Base-by-base conservation (phyloP, 2,797 vertebrate genomes). In the Varecia variegata region DNA sequence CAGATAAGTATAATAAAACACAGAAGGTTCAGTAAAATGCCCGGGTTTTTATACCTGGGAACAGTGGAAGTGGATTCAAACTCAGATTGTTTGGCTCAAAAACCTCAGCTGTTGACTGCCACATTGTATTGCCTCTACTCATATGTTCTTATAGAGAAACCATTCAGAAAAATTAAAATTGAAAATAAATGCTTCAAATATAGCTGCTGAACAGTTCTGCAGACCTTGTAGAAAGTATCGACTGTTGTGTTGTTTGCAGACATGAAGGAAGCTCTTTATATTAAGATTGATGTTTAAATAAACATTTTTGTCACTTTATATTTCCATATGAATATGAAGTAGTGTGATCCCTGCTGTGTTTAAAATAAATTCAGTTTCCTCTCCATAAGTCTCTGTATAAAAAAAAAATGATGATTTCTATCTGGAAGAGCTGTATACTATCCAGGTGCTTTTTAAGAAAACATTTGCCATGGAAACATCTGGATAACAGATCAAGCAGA, bases 401-500 rank as follows among this genome's bases (percentile, higher is more conserved):
- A 80, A 67, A 97, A 58, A 50, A 82, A 97, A 93, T 32, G 67
- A 91, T 79, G 52, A 71, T 95, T 95, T 97, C 76, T 96, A 11
- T 94, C 62, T 97, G 67, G 80, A 93, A 80, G 60, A 94, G 30
- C 17, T 85, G 81, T 80, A 9, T 38, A 85, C 7, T 96, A 50
- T 84, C 80, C 77, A 88, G 77, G 85, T 97, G 81, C 56, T 23
- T 98, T 98, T 95, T 91, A 90, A 54, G 93, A 94, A 96, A 74
- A 87, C 32, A 93, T 97, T 88, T 95, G 35, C 47, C 90, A 68
- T 70, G 83, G 89, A 93, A 77, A 96, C 40, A 98, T 96, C 92
- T 98, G 88, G 43, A 94, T 40, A 85, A 94, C 18, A 97, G 88
- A 91, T 95, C 76, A 97, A 79, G 76, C 88, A 97, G 97, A 95